Base-by-base conservation (phyloP, 2,797 vertebrate species). In the Leptodactylus fallax region DNA sequence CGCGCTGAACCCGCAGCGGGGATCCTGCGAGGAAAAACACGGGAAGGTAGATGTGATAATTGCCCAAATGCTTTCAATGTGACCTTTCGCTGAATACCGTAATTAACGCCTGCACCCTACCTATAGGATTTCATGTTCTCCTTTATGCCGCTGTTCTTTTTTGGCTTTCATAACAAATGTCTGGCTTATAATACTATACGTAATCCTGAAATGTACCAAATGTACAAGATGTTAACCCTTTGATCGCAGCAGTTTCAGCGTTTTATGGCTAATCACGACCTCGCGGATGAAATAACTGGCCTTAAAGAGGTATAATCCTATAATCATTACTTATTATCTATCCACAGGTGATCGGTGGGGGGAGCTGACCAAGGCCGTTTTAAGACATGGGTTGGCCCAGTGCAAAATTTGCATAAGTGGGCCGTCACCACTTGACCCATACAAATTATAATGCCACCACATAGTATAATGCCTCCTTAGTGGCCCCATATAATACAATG, bases 41-140 rank as follows among this genome's bases (percentile, higher is more conserved):
- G n/a, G 85, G 87, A 86, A 90, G 90, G 90, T 91, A 91, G 83
- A 91, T 91, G 88, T 89, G 92, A 92, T 93, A 92, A 92, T 90
- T 90, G 58, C 84, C 87, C 51, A 90, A 36, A 80, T 88, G 85
- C 87, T 92, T 90, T 91, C 90, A 83, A 90, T 86, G 90, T 91
- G 90, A 72, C 47, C 90, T 90, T 90, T 90, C 78, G 19, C 90
- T 89, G 63, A 86, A 81, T 87, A 79, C 84, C 76, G 77, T 91
- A 91, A 93, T 92, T 85, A 92, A 81, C 85, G 71, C 80, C 21
- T 36, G 25, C 80, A 21, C 85, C 79, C 61, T 67, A 63, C 88
- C 85, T 81, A 21, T 61, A 49, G 23, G 53, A 82, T 49, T 23
- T 61, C 78, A 77, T 60, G 45, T 76, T 51, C 79, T 23, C 45